Evolutionary conservation across 2,113 vertebrate genomes (phyloP).

Genomic region (Castor canadensis): DNA sequence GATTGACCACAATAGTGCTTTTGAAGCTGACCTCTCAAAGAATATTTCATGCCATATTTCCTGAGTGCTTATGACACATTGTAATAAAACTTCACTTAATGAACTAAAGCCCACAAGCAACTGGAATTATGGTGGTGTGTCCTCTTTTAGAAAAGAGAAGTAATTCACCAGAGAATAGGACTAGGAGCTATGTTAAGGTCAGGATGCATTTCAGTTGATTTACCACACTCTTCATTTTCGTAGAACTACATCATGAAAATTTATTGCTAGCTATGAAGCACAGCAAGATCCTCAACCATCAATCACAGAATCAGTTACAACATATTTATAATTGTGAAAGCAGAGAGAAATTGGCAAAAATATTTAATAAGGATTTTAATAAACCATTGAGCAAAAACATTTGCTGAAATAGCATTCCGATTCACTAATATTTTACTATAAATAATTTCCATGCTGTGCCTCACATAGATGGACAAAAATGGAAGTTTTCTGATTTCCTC

Average conservation of each 20-base stretch:
- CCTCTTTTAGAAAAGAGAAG: conserved; percentile 30
- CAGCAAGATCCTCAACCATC: conserved; percentile 23
- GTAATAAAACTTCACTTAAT: conserved; percentile 55
- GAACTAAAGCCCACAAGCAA: conserved; percentile 3
- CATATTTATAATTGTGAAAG: conserved; percentile 19
- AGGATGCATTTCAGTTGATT: conserved; percentile 21
- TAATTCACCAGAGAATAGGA: conserved; percentile 36
- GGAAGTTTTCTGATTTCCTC: not conserved
- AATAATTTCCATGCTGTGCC: not conserved
- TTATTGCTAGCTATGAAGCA: not conserved
- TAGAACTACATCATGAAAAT: conserved; percentile 42
- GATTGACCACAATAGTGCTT: not conserved
- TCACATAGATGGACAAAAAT: not conserved
- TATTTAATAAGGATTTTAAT: conserved; percentile 54
- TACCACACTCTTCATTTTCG: conserved; percentile 45
- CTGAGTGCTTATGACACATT: not conserved
- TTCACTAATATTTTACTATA: conserved; percentile 2
- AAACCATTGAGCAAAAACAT: not conserved
- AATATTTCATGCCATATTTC: conserved; percentile 42
- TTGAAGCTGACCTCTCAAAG: conserved; percentile 35
- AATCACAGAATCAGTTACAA: not conserved
- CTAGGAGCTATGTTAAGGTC: conserved; percentile 35
- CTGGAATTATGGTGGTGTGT: conserved; percentile 26
- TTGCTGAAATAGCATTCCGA: not conserved
- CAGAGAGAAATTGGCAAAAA: conserved; percentile 44